Evolutionary conservation across 2,797 vertebrate species (phyloP), one percentile per base, ranked within the genome.

Genomic region (Mycteria americana): DNA sequence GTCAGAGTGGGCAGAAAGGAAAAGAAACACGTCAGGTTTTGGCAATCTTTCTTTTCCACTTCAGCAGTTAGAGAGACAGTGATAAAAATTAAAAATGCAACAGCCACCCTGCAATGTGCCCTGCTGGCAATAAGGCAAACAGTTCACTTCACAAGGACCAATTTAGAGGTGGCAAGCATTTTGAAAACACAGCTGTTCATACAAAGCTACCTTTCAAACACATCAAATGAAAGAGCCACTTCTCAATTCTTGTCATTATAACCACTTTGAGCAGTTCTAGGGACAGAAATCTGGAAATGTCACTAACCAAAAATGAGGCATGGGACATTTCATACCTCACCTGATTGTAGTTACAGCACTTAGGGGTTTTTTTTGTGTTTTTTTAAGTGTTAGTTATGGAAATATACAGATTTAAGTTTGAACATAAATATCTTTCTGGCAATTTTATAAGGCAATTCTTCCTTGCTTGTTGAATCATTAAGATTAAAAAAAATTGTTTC

Each of bases 121-220:
- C 96, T 97, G 92, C 74, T 97, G 93, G 95, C 96, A 98, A 93
- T 92, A 97, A 92, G 88, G 96, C 96, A 94, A 97, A 88, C 85
- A 94, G 93, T 94, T 97, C 87, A 92, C 75, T 96, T 97, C 91
- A 93, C 74, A 93, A 96, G 88, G 94, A 92, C 93, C 94, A 86
- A 92, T 97, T 97, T 97, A 93, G 94, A 97, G 95, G 96, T 96
- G 95, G 96, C 92, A 97, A 97, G 93, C 89, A 97, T 95, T 98
- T 94, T 95, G 95, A 96, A 97, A 97, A 97, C 95, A 96, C 85
- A 97, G 96, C 95, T 97, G 91, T 92, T 97, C 89, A 73, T 95
- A 97, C 98, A 98, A 97, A 98, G 96, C 83, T 95, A 98, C 93
- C 97, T 98, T 97, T 98, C 94, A 91, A 92, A 92, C 83, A 87